Percentiles rank a stretch among this genome's conserved stretches.
These are phyloP conservation scores for Drosophila bifasciata DNA, from an alignment of 1,140 invertebrate genomes.

Conservation along the genomic window DNA sequence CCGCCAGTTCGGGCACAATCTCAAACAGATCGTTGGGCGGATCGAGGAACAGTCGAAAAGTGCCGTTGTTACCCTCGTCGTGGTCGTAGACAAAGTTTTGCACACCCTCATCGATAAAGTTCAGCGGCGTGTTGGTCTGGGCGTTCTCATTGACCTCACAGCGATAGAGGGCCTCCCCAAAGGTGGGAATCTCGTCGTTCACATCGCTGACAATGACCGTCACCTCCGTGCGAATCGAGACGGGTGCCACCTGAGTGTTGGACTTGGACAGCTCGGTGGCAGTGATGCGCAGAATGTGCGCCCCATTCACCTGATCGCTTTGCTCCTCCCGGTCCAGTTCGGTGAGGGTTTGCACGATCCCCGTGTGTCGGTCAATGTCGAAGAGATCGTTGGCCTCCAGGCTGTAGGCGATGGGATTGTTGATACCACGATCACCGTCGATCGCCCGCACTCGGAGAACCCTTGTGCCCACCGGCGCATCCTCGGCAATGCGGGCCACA, in stretches of 20 bases:
- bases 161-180: constrained; percentile 90
- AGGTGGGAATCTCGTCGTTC: constrained; percentile 96
- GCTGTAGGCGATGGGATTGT: constrained; percentile 93
- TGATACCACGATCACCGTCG: constrained; percentile 95
- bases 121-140: constrained; percentile 94
- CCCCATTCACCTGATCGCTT: constrained; percentile 91
- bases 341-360: constrained; percentile 91
- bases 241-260: constrained; percentile 87
- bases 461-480: constrained; percentile 91
- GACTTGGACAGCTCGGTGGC: constrained; percentile 88
- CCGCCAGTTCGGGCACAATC: constrained; percentile 93
- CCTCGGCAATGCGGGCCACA: constrained; percentile 94
- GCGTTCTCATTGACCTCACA: constrained; percentile 97
- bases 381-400: constrained; percentile 90
- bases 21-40: constrained; percentile 94
- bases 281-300: constrained; percentile 93
- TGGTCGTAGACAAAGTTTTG: constrained; percentile 95
- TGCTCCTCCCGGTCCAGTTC: constrained; percentile 92
- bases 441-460: constrained; percentile 95
- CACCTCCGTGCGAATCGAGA: constrained; percentile 93
- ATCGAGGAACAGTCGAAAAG: constrained; percentile 92
- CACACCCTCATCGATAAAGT: constrained; percentile 91
- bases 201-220: constrained; percentile 97
- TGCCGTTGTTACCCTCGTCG: constrained; percentile 97
- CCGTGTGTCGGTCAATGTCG: constrained; percentile 91